Percentiles rank a stretch among this genome's conserved stretches.
Conservation (phyloP, 2,113 vertebrate species). For the Sphaerodactylus townsendi region DNA sequence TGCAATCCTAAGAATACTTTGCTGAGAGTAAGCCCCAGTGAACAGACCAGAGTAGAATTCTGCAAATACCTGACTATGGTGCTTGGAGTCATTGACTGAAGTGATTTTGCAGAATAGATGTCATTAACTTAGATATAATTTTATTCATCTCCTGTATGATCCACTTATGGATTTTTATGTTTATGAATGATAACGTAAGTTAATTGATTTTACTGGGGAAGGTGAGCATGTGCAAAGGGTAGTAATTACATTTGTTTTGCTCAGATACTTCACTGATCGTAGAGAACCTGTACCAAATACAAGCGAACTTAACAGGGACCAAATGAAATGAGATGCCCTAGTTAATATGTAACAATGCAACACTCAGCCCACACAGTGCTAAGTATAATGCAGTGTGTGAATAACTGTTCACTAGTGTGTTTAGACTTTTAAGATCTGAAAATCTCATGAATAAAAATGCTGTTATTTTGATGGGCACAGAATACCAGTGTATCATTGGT, state of each 20-base stretch:
- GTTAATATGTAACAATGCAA: constrained; percentile 2
- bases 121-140: not conserved
- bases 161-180: not conserved
- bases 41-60: too few relatives aligned
- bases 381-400: constrained; percentile 6
- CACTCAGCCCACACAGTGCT: not conserved
- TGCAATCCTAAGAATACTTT: too few relatives aligned
- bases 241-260: not conserved
- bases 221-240: not conserved
- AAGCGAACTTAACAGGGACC: not conserved
- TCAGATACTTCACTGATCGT: not conserved
- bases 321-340: constrained; percentile 1
- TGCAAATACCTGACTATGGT: too few relatives aligned
- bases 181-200: not conserved
- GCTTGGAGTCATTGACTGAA: too few relatives aligned
- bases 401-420: constrained; percentile 7
- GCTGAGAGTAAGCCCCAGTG: too few relatives aligned
- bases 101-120: not conserved
- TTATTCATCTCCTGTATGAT: not conserved
- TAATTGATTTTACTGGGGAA: not conserved
- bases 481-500: constrained; percentile 1
- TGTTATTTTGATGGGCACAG: constrained; percentile 16
- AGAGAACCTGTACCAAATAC: not conserved
- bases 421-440: constrained; percentile 38
- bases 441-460: constrained; percentile 34